These are phyloP conservation scores for Mylabris sibirica DNA, from an alignment of 2,888 invertebrate genomes.

Conservation along the genomic window DNA sequence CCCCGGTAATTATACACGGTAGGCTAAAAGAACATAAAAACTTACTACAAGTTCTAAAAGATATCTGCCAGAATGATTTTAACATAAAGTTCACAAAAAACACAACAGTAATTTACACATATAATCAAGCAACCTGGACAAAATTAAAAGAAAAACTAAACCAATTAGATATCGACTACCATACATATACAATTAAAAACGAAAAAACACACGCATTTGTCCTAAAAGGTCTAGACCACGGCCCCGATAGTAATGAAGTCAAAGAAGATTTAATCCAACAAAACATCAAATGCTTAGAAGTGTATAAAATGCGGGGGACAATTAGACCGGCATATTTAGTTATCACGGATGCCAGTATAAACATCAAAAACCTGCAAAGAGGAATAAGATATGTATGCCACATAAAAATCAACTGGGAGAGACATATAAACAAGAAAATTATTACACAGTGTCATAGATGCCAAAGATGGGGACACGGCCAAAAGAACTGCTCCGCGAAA, in stretches of 20 bases:
- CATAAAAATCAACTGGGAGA: conserved; percentile 8
- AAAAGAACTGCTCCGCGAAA: background rate
- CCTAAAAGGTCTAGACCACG: conserved; percentile 13
- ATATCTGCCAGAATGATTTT: background rate
- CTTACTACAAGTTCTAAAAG: background rate
- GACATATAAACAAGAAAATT: conserved; percentile 8
- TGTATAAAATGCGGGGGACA: conserved; percentile 14
- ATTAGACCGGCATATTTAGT: conserved; percentile 5
- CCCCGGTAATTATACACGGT: background rate
- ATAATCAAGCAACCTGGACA: background rate
- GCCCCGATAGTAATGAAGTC: background rate
- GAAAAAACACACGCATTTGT: conserved; percentile 21
- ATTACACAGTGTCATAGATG: background rate
- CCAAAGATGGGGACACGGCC: background rate
- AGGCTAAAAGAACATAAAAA: conserved; percentile 6
- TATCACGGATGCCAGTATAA: background rate
- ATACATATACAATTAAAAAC: conserved; percentile 6
- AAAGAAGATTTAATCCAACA: conserved; percentile 1
- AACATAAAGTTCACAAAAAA: conserved; percentile 12
- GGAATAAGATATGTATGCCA: conserved; percentile 5
- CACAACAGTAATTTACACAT: conserved; percentile 10
- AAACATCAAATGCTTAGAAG: background rate
- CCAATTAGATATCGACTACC: background rate
- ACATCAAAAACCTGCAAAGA: background rate
- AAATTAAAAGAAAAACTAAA: background rate